Percentiles rank a stretch among this genome's conserved stretches.
These are phyloP conservation scores for Dasysyrphus albostriatus DNA, from an alignment of 2,888 invertebrate genomes.

Conservation along the genomic window DNA sequence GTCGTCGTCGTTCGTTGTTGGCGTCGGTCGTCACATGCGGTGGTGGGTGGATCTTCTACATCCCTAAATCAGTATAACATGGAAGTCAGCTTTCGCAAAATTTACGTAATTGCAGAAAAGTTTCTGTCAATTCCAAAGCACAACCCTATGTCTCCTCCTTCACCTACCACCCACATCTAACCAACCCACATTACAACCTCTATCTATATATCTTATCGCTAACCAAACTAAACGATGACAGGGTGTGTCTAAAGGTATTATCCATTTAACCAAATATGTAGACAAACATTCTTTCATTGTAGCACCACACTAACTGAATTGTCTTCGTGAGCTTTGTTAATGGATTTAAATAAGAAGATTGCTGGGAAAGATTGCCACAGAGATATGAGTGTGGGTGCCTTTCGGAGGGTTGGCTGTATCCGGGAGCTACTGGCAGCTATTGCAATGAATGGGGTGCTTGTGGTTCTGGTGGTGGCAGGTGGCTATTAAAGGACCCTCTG, in stretches of 20 bases:
- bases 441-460: slow-evolving; percentile 47
- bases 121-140: slow-evolving; percentile 56
- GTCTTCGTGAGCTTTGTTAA: slow-evolving; percentile 66
- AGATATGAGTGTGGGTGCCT: slow-evolving; percentile 32
- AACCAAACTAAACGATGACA: slow-evolving; percentile 66
- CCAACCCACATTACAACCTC: slow-evolving; percentile 36
- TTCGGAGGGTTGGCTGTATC: not conserved
- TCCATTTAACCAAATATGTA: slow-evolving; percentile 71
- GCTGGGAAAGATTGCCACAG: slow-evolving; percentile 53
- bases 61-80: slow-evolving; percentile 15
- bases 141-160: not conserved
- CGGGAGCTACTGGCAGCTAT: slow-evolving; percentile 41
- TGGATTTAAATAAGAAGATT: slow-evolving; percentile 71
- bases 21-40: not conserved
- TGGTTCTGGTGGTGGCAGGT: slow-evolving; percentile 63
- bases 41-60: not conserved
- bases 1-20: not conserved
- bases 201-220: slow-evolving; percentile 61
- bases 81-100: slow-evolving; percentile 42
- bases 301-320: slow-evolving; percentile 65
- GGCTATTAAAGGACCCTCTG: slow-evolving; percentile 59
- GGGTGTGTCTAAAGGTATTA: slow-evolving; percentile 71
- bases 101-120: slow-evolving; percentile 68
- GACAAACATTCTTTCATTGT: slow-evolving; percentile 69
- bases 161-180: slow-evolving; percentile 9